Percentiles rank a stretch among this genome's conserved stretches.
phyloP scores from a whole-genome alignment of 1,140 invertebrate species.

The Achroia grisella region DNA sequence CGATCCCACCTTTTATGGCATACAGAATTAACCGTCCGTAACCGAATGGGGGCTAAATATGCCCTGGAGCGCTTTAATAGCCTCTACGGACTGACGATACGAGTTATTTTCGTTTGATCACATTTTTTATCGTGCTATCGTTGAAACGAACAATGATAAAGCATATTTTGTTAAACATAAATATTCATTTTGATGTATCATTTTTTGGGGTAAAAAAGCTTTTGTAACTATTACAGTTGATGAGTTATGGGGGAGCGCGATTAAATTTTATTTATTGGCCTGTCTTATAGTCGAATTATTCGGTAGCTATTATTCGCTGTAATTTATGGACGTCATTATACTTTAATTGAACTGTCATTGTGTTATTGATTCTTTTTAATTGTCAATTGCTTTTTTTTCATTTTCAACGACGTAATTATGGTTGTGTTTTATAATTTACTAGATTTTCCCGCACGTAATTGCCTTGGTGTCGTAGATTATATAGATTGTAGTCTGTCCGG shows the following conservation, averaged over 20 bases:
- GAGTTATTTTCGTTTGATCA: too few relatives aligned
- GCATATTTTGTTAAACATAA: constrained; percentile 4
- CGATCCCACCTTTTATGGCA: constrained; percentile 1
- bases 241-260: constrained; percentile 2
- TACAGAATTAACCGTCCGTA: background rate
- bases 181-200: constrained; percentile 5
- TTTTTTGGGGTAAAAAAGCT: constrained; percentile 5
- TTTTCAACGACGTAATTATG: too few relatives aligned
- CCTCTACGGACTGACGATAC: too few relatives aligned
- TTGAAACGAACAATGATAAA: background rate
- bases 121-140: too few relatives aligned
- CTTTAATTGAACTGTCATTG: too few relatives aligned
- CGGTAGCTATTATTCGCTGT: background rate
- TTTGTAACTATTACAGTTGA: constrained; percentile 1
- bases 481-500: too few relatives aligned
- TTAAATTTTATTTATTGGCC: constrained; percentile 2
- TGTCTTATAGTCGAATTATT: background rate
- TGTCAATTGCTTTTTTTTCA: too few relatives aligned
- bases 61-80: background rate
- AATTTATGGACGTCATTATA: background rate
- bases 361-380: too few relatives aligned
- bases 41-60: background rate
- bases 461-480: too few relatives aligned
- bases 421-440: too few relatives aligned
- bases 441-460: too few relatives aligned